Base-by-base conservation (phyloP, 2,113 vertebrate species). In the Mellivora capensis region DNA sequence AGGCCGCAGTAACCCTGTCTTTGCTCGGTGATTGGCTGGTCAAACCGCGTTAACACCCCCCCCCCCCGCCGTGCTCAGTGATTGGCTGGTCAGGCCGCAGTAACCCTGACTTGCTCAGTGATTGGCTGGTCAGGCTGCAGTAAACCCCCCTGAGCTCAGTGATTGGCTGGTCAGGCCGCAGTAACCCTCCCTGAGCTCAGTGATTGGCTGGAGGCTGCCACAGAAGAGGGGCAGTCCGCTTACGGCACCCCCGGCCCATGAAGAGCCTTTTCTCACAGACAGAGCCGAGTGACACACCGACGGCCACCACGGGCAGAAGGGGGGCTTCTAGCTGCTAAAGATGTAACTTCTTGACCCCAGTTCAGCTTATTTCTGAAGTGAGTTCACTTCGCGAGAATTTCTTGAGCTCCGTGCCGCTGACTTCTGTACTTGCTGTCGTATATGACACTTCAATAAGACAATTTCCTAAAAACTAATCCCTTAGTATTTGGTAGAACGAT, bases 301-400 rank as follows among this genome's bases (percentile, higher is more conserved):
- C 4, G 10, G 61, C 37, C 7, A 39, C 29, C 49, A 4, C 0
- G 0, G 44, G 59, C 6, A 10, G 23, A 64, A 67, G 8, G 21
- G 59, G 25, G 6, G 15, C 18, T 25, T 47, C 61, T 27, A n/a
- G 52, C n/a, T 69, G 59, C 80, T 69, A 25, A 25, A 31, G 34
- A 69, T 69, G 47, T 13, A 23, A 6, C 17, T 85, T 67, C 44
- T 85, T 69, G 47, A 79, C 12, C 47, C 47, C n/a, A 71, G 18
- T 72, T 95, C 27, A 42, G 52, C 39, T 71, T 52, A 80, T 81
- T 80, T 39, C 7, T 87, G 25, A 61, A 42, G 31, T 61, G 39
- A 72, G 27, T 39, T 87, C 62, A 87, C 21, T 17, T 80, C 52
- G 39, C 34, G 62, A 91, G 72, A 61, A 47, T 39, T 3, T 52